These are phyloP conservation scores for Poicephalus meyeri DNA, from an alignment of 2,113 vertebrate genomes.

Conservation along the genomic window DNA sequence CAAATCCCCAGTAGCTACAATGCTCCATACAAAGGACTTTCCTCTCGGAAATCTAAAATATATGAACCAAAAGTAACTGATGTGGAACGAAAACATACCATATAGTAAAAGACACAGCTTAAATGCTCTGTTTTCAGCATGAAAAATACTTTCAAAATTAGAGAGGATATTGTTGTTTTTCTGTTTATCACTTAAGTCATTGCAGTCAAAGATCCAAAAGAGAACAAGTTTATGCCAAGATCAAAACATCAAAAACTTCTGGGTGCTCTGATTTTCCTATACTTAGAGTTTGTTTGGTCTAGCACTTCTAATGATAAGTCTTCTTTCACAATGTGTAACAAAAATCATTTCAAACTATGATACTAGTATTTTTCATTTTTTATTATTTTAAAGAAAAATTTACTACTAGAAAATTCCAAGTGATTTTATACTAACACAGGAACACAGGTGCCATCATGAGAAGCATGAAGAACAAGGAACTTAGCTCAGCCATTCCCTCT, in stretches of 20 bases:
- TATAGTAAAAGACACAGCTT: not conserved
- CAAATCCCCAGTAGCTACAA: not conserved
- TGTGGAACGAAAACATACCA: not conserved
- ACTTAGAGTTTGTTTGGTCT: not conserved
- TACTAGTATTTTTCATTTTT: not conserved
- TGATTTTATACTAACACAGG: not conserved
- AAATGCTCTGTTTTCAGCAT: not conserved
- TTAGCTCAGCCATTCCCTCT: not conserved
- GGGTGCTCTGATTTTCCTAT: not conserved
- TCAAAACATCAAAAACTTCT: not conserved
- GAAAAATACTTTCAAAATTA: not conserved
- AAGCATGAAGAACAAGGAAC: not conserved
- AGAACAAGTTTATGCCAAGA: not conserved
- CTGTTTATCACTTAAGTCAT: not conserved
- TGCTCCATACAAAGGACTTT: not conserved
- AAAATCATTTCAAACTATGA: not conserved
- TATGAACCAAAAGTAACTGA: not conserved
- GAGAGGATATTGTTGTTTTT: not conserved
- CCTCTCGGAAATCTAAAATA: not conserved
- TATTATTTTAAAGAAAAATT: not conserved
- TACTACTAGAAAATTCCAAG: not conserved
- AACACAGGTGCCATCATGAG: not conserved
- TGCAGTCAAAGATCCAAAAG: not conserved
- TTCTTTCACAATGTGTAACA: not conserved
- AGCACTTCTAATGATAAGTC: not conserved